Base-by-base conservation (phyloP, 2,113 vertebrate genomes). In the Procavia capensis region DNA sequence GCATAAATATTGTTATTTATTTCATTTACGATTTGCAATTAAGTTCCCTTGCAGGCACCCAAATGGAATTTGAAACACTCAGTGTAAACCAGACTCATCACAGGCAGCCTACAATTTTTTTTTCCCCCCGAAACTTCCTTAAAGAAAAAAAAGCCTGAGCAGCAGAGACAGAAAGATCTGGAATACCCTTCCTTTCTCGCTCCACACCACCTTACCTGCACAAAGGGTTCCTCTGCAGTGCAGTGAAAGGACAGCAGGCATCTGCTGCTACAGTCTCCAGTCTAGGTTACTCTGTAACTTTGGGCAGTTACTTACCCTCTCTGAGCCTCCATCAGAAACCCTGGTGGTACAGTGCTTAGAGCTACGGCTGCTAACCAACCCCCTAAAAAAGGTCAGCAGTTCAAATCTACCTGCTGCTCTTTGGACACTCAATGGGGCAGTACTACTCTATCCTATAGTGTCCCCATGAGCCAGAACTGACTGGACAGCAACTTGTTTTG, bases 1-100 rank as follows among this genome's bases (percentile, higher is more conserved):
- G 64, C 54, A 72, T 95, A 97, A 96, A 95, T 93, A 95, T 95
- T 93, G 78, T 96, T 96, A 92, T 96, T 96, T 97, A 94, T 94
- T 64, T 76, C 64, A 64, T 66, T 95, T 92, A 90, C 41, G 68
- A 87, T 80, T 80, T 75, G 88, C 85, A 96, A 45, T 96, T 92
- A 97, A 88, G 78, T 94, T 85, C 87, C 61, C 64, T 96, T 88
- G 87, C 82, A 96, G 89, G 82, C 91, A 92, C 82, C 59, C 88
- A 85, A 81, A 80, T 80, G 93, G 97, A 96, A 96, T 96, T 93
- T 84, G 87, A 96, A 96, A 82, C 47, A 86, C 68, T 95, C 79
- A 11, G 79, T 84, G 72, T 92, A 95, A 96, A 96, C 94, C 76
- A 84, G 90, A 92, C 22, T 90, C 90, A 92, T 92, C 80, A 86